These are phyloP conservation scores for Morone chrysops DNA, from an alignment of 2,113 vertebrate genomes.

Conservation along the genomic window DNA sequence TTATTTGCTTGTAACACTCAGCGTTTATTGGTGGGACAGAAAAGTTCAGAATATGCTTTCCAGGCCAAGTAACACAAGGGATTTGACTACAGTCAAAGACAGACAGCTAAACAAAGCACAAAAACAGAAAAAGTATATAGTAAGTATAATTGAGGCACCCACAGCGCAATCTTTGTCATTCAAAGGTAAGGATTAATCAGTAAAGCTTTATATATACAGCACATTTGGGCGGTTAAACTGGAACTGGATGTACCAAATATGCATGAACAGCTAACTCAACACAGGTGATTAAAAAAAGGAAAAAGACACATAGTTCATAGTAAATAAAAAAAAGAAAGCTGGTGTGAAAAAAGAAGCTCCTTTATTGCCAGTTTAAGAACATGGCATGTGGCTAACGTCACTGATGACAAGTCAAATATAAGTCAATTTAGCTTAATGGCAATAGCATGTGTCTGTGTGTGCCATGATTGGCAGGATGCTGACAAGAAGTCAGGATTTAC, in stretches of 20 bases:
- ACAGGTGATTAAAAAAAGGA: background rate
- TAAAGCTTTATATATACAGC: background rate
- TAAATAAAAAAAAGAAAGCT: background rate
- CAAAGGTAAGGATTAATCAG: background rate
- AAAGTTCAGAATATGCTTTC: background rate
- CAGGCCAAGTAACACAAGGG: background rate
- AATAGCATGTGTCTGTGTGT: constrained; percentile 15
- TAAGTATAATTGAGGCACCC: background rate
- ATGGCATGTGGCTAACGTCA: background rate
- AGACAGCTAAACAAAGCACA: background rate
- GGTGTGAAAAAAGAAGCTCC: background rate
- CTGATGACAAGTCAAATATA: constrained; percentile 12
- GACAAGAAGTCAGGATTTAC: constrained; percentile 58
- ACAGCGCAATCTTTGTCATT: background rate
- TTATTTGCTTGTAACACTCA: constrained; percentile 4
- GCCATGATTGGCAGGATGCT: constrained; percentile 22
- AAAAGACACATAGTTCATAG: background rate
- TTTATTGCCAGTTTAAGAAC: background rate
- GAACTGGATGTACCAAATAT: background rate
- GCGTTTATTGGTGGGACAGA: background rate
- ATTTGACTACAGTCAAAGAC: background rate
- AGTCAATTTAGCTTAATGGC: constrained; percentile 28
- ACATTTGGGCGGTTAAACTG: background rate
- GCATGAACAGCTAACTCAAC: background rate
- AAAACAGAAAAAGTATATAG: background rate